phyloP scores from a whole-genome alignment of 2,113 vertebrate genomes.

The Salvelinus sp. region DNA sequence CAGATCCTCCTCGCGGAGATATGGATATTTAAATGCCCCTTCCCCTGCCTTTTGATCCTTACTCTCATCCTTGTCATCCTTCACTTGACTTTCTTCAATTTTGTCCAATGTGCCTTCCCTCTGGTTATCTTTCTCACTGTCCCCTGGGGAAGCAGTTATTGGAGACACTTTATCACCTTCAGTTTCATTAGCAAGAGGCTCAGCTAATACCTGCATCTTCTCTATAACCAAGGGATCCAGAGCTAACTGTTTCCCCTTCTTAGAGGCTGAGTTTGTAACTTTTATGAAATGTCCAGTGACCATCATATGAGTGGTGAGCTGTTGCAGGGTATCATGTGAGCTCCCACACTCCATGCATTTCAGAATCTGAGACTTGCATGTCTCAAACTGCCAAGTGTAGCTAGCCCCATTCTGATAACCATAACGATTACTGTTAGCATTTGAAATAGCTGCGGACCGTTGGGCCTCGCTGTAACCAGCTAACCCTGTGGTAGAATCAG shows the following conservation, averaged over 20 bases:
- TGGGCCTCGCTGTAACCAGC: constrained; percentile 83
- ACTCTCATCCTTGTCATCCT: constrained; percentile 83
- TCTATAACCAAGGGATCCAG: constrained; percentile 92
- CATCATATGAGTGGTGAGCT: constrained; percentile 99
- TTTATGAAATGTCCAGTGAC: constrained; percentile 98
- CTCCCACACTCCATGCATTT: constrained; percentile 99
- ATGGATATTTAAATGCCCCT: constrained; percentile 89
- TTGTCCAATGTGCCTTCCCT: constrained; percentile 83
- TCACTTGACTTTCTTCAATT: constrained; percentile 74
- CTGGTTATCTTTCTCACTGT: constrained; percentile 72
- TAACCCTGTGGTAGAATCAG: constrained; percentile 89
- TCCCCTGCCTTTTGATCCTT: constrained; percentile 83
- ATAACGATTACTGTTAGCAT: constrained; percentile 88
- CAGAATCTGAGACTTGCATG: constrained; percentile 97
- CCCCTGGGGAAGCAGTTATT: constrained; percentile 72
- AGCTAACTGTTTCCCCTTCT: constrained; percentile 96
- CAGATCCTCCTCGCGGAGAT: constrained; percentile 93
- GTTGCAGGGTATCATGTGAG: constrained; percentile 94
- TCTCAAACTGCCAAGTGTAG: constrained; percentile 99
- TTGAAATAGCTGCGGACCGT: constrained; percentile 71
- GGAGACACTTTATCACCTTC: constrained; percentile 77
- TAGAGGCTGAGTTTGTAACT: constrained; percentile 96
- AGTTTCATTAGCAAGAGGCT: constrained; percentile 76
- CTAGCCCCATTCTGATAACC: constrained; percentile 98
- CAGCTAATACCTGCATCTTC: constrained; percentile 90